Evolutionary conservation across 2,888 invertebrate genomes (phyloP), one percentile per base, ranked within the genome.

Genomic region (Drosophila falleni): DNA sequence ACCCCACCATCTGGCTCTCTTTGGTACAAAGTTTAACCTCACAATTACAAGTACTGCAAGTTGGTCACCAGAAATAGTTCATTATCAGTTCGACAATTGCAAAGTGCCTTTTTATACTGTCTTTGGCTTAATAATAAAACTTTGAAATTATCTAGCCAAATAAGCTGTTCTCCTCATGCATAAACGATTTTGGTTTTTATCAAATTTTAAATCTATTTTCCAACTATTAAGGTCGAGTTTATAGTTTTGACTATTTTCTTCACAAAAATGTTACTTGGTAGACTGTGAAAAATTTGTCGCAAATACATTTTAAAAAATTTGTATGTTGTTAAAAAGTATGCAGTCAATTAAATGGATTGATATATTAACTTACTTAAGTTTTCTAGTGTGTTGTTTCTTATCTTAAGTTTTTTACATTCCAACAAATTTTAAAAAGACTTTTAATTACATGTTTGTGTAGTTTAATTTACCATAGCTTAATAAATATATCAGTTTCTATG

Each of bases 81-180:
- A 74, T 74, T 77, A 74, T 66, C 79, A 60, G 56, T 56, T 77
- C 26, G 49, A 33, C 31, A 37, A 49, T 50, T 58, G 61, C 31
- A 56, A 62, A 69, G 63, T 80, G 65, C 65, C 58, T 58, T 56
- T 63, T 19, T 39, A 62, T 41, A 59, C 46, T 47, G 46, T 69
- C 50, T 55, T 63, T 59, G 54, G 37, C 77, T 69, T 66, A 42
- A 55, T 59, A 63, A 62, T 64, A 51, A 58, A 88, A 77, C 69
- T 77, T 86, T 74, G 42, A 63, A 85, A 71, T 74, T 79, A 73
- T 76, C 64, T 62, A 42, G 29, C 35, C 61, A 33, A 41, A 37
- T 15, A 76, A 58, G 26, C 76, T 69, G 53, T 55, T 10, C 33
- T n/a, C 44, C 54, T 47, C 65, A 79, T 65, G 61, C 46, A 23